These are phyloP conservation scores for Osedax frankpressi DNA, from an alignment of 2,888 invertebrate species.

Conservation along the genomic window DNA sequence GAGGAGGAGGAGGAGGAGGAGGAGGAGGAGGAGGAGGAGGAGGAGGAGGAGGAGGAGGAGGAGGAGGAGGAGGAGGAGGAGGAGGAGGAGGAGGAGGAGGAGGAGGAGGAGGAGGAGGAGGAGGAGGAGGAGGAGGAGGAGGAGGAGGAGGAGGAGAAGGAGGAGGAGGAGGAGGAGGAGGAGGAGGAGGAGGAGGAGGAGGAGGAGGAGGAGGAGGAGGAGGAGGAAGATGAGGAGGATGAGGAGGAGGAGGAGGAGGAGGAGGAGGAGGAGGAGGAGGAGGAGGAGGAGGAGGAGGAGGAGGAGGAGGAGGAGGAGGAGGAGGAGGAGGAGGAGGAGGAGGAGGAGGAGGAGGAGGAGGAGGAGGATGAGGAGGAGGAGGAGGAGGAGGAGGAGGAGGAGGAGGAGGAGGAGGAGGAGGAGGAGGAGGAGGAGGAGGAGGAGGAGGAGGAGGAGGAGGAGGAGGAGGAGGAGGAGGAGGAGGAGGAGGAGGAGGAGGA, in stretches of 20 bases:
- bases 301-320: constrained; percentile 13
- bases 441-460: constrained; percentile 3
- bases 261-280: constrained; percentile 10
- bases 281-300: constrained; percentile 7
- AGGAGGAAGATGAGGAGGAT: constrained; percentile 8
- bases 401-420: constrained; percentile 9
- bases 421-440: constrained; percentile 11
- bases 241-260: constrained; percentile 9
- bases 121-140: constrained; percentile 8
- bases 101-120: constrained; percentile 9
- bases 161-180: constrained; percentile 10
- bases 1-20: constrained; percentile 10
- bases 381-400: constrained; percentile 10
- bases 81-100: constrained; percentile 6
- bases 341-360: constrained; percentile 14
- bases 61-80: constrained; percentile 7
- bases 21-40: constrained; percentile 1
- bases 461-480: constrained; percentile 4
- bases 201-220: constrained; percentile 6
- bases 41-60: constrained; percentile 6
- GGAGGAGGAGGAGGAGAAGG: constrained; percentile 5
- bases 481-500: constrained; percentile 8
- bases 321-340: constrained; percentile 12
- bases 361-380: constrained; percentile 10
- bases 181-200: constrained; percentile 9